These are phyloP conservation scores for Chirona hameri DNA, from an alignment of 2,888 invertebrate genomes.

Conservation along the genomic window DNA sequence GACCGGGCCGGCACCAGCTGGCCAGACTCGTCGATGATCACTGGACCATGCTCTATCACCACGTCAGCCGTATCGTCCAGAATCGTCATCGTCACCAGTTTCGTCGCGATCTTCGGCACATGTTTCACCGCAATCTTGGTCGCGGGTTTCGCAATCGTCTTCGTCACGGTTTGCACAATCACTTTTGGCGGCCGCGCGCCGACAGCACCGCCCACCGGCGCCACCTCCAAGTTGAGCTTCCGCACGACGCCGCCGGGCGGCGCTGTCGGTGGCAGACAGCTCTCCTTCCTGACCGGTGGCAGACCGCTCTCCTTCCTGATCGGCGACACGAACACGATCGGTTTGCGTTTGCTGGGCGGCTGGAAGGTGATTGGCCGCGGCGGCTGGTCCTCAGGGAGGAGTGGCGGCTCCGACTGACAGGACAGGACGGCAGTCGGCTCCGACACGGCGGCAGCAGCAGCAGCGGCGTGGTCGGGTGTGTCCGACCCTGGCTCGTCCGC, in stretches of 20 bases:
- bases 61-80: not conserved
- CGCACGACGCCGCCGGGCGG: not conserved
- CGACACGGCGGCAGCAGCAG: not conserved
- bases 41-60: not conserved
- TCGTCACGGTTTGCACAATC: not conserved
- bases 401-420: too few species aligned
- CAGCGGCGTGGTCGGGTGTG: not conserved
- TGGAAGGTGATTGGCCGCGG: slow-evolving; percentile 7
- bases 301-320: not conserved
- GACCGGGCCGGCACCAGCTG: slow-evolving; percentile 2
- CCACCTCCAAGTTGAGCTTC: not conserved
- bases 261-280: not conserved
- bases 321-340: slow-evolving; percentile 4
- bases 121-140: not conserved
- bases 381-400: not conserved
- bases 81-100: not conserved
- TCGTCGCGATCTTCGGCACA: not conserved
- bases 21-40: not conserved
- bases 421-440: too few species aligned
- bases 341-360: not conserved
- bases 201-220: not conserved
- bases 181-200: not conserved
- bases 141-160: not conserved
- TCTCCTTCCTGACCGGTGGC: not conserved
- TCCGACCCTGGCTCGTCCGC: too few species aligned